Conservation (phyloP, 2,113 vertebrate species). For the Hydropotes inermis region DNA sequence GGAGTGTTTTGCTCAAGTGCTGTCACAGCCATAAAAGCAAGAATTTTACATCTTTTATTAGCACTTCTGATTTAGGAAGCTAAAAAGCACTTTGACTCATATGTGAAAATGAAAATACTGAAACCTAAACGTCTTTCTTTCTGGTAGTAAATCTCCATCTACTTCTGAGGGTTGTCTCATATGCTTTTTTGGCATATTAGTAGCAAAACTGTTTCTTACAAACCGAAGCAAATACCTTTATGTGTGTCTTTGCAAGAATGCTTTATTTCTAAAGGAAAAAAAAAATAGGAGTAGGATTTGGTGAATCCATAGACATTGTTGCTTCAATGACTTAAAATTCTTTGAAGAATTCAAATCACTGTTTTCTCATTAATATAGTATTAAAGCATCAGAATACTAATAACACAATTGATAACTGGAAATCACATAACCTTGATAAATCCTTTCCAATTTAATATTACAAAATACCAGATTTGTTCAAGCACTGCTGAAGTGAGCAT, state of each 20-base stretch:
- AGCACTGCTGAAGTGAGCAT: not conserved
- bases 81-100: constrained; percentile 58
- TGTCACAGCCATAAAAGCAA: constrained; percentile 20
- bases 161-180: not conserved
- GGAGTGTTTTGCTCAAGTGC: constrained; percentile 35
- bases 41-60: constrained; percentile 63
- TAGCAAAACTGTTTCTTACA: not conserved
- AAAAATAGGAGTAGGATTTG: not conserved
- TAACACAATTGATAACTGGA: not conserved
- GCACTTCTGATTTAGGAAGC: constrained; percentile 57
- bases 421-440: not conserved
- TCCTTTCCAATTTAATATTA: not conserved
- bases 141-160: constrained; percentile 25
- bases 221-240: not conserved
- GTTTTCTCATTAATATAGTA: not conserved
- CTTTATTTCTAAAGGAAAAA: not conserved
- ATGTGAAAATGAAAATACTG: constrained; percentile 54
- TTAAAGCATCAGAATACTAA: not conserved
- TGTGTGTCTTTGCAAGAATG: not conserved
- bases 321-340: not conserved
- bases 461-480: not conserved
- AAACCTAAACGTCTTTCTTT: not conserved
- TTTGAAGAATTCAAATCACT: not conserved
- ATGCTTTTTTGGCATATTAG: not conserved
- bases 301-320: not conserved